Percentiles rank a stretch among this genome's conserved stretches.
These are phyloP conservation scores for Serripes groenlandicus DNA, from an alignment of 2,888 invertebrate genomes.

Conservation along the genomic window DNA sequence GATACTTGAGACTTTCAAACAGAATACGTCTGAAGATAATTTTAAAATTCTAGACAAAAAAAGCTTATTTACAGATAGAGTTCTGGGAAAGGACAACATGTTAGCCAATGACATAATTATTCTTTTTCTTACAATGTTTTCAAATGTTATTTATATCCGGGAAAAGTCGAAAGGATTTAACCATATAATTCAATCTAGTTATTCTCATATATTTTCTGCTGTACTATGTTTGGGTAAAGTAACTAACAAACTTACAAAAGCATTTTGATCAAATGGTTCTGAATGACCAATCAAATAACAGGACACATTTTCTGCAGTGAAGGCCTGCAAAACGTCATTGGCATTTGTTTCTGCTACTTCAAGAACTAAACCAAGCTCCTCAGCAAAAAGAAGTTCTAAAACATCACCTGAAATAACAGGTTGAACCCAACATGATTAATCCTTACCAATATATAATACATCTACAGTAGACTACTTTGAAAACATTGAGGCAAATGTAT, in stretches of 20 bases:
- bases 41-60: too few species aligned
- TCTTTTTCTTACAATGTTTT: too few species aligned
- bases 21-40: too few species aligned
- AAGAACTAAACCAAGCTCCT: slow-evolving; percentile 86
- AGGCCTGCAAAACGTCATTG: slow-evolving; percentile 71
- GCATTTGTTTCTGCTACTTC: slow-evolving; percentile 81
- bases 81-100: too few species aligned
- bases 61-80: too few species aligned
- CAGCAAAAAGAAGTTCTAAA: slow-evolving; percentile 85
- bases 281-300: slow-evolving; percentile 82
- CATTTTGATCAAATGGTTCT: slow-evolving; percentile 5
- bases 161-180: too few species aligned
- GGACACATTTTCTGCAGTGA: slow-evolving; percentile 72
- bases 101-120: too few species aligned
- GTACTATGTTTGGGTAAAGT: too few species aligned
- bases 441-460: not conserved
- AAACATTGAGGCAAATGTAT: not conserved
- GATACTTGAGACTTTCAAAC: too few species aligned
- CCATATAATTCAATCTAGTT: too few species aligned
- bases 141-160: too few species aligned
- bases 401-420: slow-evolving; percentile 7
- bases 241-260: not conserved
- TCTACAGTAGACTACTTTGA: not conserved
- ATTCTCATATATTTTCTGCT: too few species aligned
- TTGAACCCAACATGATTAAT: not conserved